Evolutionary conservation across 2,888 invertebrate species (phyloP), one percentile per base, ranked within the genome.

Genomic region (Gandaritis pyraliata): DNA sequence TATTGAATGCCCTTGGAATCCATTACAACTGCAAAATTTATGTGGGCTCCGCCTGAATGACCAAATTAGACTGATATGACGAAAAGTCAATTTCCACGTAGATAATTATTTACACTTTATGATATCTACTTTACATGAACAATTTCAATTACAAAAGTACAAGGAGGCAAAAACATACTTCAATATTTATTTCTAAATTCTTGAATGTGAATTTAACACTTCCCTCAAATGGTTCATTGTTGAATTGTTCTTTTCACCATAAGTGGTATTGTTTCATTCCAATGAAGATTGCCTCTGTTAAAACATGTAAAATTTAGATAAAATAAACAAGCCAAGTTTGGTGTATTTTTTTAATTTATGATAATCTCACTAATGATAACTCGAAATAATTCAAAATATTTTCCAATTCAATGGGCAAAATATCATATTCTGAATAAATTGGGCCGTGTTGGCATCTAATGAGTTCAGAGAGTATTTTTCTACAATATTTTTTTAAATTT

Each of bases 381-480:
- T 82, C 74, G 75, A 72, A 76, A 77, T 49, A 53, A 46, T 58
- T 62, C 39, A 76, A 77, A 70, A 63, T 69, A 73, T 74, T 66
- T 71, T 61, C 53, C 51, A 71, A 67, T 82, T 74, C 80, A 84
- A 83, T 74, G 83, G 86, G 84, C 83, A 81, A 83, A 84, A 80
- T 81, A 80, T 76, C 75, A 72, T 81, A 79, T 83, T 83, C 81
- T 80, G 78, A 82, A 82, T 78, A 80, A 59, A 82, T 82, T 83
- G 83, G 81, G 82, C 83, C 76, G 85, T 85, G 85, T 85, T 81
- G 83, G 82, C 76, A 76, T 81, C 81, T 82, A 74, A 85, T 85
- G 80, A 86, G 83, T 88, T 88, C 82, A 83, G 85, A 90, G 87
- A 87, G 89, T 92, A 92, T 92, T 92, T 92, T 92, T 92, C 90